Evolutionary conservation across 2,113 vertebrate species (phyloP).

Genomic region (Myotis lucifugus): DNA sequence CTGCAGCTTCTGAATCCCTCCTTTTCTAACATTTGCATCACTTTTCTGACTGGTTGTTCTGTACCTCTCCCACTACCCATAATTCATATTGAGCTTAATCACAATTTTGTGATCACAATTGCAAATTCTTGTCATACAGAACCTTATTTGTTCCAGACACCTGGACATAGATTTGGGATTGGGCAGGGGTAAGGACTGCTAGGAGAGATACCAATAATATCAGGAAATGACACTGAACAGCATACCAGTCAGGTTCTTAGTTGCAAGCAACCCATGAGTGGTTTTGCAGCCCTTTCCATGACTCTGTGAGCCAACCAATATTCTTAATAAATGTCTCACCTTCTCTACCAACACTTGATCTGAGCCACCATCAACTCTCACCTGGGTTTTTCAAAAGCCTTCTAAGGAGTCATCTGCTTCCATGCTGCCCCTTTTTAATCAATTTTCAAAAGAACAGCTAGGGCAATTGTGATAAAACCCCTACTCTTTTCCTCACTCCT

Average conservation of each 20-base stretch:
- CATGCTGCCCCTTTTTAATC: not conserved
- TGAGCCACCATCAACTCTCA: not conserved
- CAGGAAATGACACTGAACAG: not conserved
- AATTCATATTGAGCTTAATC: not conserved
- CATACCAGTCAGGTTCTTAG: not conserved
- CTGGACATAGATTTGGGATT: not conserved
- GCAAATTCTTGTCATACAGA: not conserved
- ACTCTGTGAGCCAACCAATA: not conserved
- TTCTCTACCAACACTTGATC: not conserved
- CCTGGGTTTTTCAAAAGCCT: not conserved
- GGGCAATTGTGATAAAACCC: not conserved
- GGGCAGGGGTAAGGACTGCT: not conserved
- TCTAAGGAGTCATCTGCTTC: not conserved
- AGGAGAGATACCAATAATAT: not conserved
- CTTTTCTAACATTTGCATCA: not conserved
- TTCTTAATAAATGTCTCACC: not conserved
- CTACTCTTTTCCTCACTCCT: not conserved
- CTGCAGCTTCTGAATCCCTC: not conserved
- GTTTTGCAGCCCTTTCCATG: not conserved
- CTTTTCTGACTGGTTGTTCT: not conserved
- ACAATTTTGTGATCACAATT: not conserved
- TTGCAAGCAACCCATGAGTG: not conserved
- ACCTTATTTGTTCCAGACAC: not conserved
- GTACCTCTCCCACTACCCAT: not conserved
- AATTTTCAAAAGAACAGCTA: not conserved